Evolutionary conservation across 2,888 invertebrate genomes (phyloP).

Genomic region (Cerastis leucographa): DNA sequence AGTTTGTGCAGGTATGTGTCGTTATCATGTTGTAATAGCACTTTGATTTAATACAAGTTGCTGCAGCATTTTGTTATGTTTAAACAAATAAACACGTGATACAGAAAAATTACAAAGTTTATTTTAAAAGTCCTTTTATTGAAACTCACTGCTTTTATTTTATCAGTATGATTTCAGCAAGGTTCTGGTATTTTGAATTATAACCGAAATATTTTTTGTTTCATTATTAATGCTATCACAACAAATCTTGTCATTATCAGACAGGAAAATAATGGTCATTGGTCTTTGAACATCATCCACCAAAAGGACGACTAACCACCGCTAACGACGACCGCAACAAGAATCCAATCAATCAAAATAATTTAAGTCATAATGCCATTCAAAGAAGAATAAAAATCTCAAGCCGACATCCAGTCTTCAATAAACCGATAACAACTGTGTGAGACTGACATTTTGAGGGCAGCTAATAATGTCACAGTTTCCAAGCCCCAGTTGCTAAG

Average conservation of each 20-base stretch:
- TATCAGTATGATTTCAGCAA: background rate
- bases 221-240: background rate
- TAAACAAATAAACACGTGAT: background rate
- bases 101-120: background rate
- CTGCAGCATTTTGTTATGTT: background rate
- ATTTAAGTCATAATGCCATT: background rate
- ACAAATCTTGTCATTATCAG: background rate
- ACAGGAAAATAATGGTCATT: background rate
- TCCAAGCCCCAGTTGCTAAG: conserved; percentile 34
- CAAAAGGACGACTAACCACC: no score
- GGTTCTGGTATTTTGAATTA: background rate
- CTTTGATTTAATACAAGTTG: background rate
- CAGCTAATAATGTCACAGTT: conserved; percentile 47
- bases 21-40: background rate
- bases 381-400: conserved; percentile 26
- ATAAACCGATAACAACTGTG: conserved; percentile 17
- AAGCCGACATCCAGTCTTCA: conserved; percentile 21
- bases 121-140: no score
- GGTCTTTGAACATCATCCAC: background rate
- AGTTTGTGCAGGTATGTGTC: conserved; percentile 1
- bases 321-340: no score
- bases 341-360: background rate
- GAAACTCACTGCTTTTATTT: background rate
- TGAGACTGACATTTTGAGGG: conserved; percentile 47
- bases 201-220: background rate